Base-by-base conservation (phyloP, 2,797 vertebrate genomes). In the Benthosema pterotum region DNA sequence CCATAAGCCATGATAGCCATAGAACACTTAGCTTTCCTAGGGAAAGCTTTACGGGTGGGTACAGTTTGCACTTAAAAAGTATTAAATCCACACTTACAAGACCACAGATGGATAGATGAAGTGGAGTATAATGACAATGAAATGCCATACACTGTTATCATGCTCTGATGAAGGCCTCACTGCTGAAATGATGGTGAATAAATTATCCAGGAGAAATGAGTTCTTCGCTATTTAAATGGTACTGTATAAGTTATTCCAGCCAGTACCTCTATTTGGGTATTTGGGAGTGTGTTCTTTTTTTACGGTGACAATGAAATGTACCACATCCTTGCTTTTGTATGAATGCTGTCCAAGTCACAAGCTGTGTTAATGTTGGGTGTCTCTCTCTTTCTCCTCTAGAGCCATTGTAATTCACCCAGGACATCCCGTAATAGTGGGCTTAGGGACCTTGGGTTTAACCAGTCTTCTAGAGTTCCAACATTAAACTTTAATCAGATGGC, bases 41-140 rank as follows among this genome's bases (percentile, higher is more conserved):
- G 14, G 79, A 72, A 67, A 57, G n/a, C n/a, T 58, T 46, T 81
- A 80, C 55, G 74, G 77, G 59, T 43, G 53, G 72, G 50, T 74
- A 58, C 47, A 79, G 58, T 80, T 79, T 77, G 67, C 67, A 75
- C 75, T 84, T 83, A 82, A 75, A 46, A 87, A 80, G 78, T 86
- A 83, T 83, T 76, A 62, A 75, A 78, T 65, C 63, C 57, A 63
- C 55, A 60, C 64, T 74, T 54, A 71, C 2, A 78, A 80, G 74
- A 63, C 79, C 75, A 72, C 55, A 69, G 82, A 83, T 83, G 75
- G 80, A 11, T 55, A 19, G 50, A 50, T 32, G 60, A 73, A 54
- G 53, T 52, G 22, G 60, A 63, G 60, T 5, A 3, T 45, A 49
- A 38, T 59, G 76, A 78, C 77, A 70, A 19, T 18, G 28, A 60